These are phyloP conservation scores for Eueremaeus valkanovi DNA, from an alignment of 2,888 invertebrate species.

Conservation along the genomic window DNA sequence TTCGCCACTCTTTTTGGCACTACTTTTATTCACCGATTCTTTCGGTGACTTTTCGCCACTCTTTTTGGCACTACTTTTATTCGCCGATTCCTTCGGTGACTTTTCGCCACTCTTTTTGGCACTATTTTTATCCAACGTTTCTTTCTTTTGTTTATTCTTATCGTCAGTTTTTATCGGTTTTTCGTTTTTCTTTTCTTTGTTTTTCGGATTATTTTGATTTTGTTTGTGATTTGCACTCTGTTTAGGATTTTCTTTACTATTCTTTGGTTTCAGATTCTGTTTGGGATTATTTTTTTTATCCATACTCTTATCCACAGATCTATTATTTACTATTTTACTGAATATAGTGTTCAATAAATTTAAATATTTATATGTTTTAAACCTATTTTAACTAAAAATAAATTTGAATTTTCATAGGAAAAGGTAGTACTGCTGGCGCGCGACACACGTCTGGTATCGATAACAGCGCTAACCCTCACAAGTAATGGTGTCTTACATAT, in stretches of 20 bases:
- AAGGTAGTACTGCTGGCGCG: conserved; percentile 62
- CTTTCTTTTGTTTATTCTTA: not conserved
- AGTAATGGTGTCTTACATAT: conserved; percentile 92
- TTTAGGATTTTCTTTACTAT: not conserved
- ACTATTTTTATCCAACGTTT: not conserved
- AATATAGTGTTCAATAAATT: too few relatives aligned
- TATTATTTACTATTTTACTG: too few relatives aligned
- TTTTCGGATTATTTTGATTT: not conserved
- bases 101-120: not conserved
- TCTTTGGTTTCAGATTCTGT: not conserved
- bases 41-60: not conserved
- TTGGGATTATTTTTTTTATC: not conserved
- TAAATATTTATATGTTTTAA: too few relatives aligned
- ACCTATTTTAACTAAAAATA: not conserved
- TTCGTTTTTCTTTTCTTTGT: too few relatives aligned
- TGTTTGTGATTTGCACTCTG: not conserved
- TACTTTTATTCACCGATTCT: not conserved
- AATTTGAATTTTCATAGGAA: not conserved
- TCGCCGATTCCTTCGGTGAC: not conserved
- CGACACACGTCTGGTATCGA: conserved; percentile 88
- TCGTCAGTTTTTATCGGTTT: not conserved
- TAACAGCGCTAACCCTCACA: conserved; percentile 85
- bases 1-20: not conserved
- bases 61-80: not conserved
- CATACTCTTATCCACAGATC: not conserved